These are phyloP conservation scores for Entomobrya proxima DNA, from an alignment of 2,888 invertebrate genomes.

Conservation along the genomic window DNA sequence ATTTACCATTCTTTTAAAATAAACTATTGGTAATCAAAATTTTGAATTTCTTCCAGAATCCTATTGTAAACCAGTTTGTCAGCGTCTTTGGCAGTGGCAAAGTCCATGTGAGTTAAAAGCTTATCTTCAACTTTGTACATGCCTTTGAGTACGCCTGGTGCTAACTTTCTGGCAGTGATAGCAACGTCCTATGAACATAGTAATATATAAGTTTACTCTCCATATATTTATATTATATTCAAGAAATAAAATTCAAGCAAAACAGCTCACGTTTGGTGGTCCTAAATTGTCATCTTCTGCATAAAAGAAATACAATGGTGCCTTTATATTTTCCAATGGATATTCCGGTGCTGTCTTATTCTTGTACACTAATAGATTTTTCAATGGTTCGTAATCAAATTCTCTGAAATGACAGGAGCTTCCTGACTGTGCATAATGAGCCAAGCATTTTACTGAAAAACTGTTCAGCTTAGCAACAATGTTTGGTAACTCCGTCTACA, in stretches of 20 bases:
- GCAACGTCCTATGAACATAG: constrained; percentile 14
- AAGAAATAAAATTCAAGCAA: not conserved
- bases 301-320: constrained; percentile 7
- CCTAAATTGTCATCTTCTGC: constrained; percentile 19
- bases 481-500: constrained; percentile 31
- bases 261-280: constrained; percentile 27
- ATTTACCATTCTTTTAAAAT: too few species aligned
- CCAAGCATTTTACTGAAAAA: not conserved
- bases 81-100: constrained; percentile 13
- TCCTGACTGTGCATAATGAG: constrained; percentile 18
- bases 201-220: not conserved
- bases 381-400: constrained; percentile 9
- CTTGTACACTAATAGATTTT: not conserved
- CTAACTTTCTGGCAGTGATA: not conserved
- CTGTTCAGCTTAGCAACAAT: constrained; percentile 22
- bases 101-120: constrained; percentile 30
- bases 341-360: not conserved
- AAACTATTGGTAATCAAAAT: too few species aligned
- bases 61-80: constrained; percentile 25
- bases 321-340: not conserved
- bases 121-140: not conserved
- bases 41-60: not conserved
- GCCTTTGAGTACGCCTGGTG: not conserved
- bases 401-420: constrained; percentile 9
- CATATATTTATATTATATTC: not conserved